A percentile compares a stretch with the other conserved stretches of the same genome.
Conservation (phyloP, 2,113 vertebrate species). For the Chloebia gouldiae region DNA sequence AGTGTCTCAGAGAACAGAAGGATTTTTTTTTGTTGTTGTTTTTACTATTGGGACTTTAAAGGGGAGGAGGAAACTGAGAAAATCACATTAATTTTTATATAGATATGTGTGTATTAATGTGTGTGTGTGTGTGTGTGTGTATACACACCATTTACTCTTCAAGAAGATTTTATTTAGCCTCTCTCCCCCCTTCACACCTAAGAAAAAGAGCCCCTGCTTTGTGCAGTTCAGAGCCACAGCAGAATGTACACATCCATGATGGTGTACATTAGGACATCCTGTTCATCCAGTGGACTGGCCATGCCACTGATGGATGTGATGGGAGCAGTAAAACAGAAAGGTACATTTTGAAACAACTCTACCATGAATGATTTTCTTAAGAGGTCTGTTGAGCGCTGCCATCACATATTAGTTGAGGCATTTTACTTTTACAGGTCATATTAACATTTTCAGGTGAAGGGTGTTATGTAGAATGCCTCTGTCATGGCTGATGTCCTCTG, state of each 20-base stretch:
- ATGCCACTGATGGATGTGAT: neutral
- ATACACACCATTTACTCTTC: neutral
- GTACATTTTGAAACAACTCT: neutral
- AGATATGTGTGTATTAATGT: neutral
- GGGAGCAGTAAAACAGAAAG: neutral
- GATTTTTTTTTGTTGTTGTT: neutral
- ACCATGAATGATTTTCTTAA: neutral
- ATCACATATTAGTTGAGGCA: neutral
- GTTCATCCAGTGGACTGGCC: neutral
- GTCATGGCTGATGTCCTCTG: neutral
- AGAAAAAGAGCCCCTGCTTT: neutral
- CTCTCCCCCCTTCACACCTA: neutral
- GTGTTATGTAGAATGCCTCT: neutral
- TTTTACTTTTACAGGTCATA: neutral
- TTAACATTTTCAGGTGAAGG: neutral
- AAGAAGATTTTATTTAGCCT: neutral
- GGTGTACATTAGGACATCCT: neutral
- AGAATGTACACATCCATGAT: neutral
- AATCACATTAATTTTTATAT: neutral
- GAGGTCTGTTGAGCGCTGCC: neutral
- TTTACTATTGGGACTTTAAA: neutral
- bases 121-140: neutral
- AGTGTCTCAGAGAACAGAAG: neutral
- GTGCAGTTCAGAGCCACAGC: accelerated
- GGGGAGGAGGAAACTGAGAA: neutral